Evolutionary conservation across 30 jellyfish, hydroid and myxozoan genomes (phyloP), one percentile per base, ranked within the genome.

Genomic region (Phacellophora camtschatica): DNA sequence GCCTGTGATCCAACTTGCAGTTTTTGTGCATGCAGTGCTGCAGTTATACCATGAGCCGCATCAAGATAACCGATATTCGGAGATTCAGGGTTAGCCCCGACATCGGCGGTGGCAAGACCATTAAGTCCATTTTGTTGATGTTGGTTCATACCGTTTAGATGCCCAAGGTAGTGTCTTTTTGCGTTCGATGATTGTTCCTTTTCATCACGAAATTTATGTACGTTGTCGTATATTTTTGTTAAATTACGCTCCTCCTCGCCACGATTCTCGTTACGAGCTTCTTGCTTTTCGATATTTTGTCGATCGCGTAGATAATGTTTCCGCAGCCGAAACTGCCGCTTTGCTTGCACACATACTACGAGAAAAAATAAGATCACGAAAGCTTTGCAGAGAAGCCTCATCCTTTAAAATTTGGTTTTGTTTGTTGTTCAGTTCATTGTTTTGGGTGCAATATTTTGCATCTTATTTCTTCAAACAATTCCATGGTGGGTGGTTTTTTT

Each of bases 191-290:
- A 32, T 13, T 45, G 43, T 29, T 36, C 70, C 53, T 28, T 22
- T 29, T 77, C 35, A 8, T 66, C 73, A 24, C 65, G 67, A 50
- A 45, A 87, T 33, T 85, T 68, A 16, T 78, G 89, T 13, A 87
- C 96, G 35, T 63, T 32, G 58, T 87, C 96, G 64, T 76, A 76
- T 18, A 78, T 62, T 54, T 66, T 87, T 15, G 96, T 50, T 20
- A 87, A 16, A 71, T 76, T 87, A 46, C 86, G 66, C 25, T 71
- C 79, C 45, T 63, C 56, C 24, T 81, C 92, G 51, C 67, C 74
- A 61, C 82, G 42, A 25, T 41, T 54, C 27, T 56, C 90, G 20
- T 77, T 37, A 3, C 90, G 49, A 19, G 29, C 61, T 24, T 77
- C 68, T 27, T 35, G 50, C 6, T 58, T 61, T 24, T 46, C 77